A percentile compares a stretch with the other conserved stretches of the same genome.
These are phyloP conservation scores for Nasonia longicornis DNA, from an alignment of 1,140 invertebrate species.

Conservation along the genomic window DNA sequence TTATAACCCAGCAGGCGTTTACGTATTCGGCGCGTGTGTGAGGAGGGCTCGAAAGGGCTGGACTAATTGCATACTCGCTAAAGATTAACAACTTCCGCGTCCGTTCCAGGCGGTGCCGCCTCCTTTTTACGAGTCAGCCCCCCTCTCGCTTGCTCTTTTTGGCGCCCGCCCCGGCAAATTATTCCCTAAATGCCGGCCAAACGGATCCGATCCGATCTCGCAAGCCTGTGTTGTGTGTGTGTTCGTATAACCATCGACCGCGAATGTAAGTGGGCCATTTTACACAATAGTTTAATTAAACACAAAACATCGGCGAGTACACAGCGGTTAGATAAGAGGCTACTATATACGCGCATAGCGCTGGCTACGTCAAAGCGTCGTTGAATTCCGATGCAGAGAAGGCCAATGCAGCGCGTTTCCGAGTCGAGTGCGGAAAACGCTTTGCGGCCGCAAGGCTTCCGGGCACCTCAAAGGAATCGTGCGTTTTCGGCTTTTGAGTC, in stretches of 20 bases:
- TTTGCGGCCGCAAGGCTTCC: conserved; percentile 30
- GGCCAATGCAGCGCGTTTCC: background rate
- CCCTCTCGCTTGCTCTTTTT: conserved; percentile 19
- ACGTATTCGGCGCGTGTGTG: background rate
- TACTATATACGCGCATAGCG: no score
- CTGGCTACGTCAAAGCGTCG: background rate
- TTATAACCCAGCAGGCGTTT: background rate
- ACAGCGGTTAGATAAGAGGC: background rate
- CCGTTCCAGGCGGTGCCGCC: conserved; percentile 29
- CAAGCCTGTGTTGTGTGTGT: background rate
- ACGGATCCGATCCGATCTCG: conserved; percentile 26
- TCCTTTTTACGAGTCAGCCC: conserved; percentile 45
- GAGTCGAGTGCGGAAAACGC: conserved; percentile 25
- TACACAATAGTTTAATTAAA: no score
- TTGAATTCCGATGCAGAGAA: background rate
- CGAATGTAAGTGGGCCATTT: no score
- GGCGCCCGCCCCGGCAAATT: conserved; percentile 7
- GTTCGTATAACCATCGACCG: no score
- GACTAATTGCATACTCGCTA: conserved; percentile 52
- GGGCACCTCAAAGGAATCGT: conserved; percentile 38
- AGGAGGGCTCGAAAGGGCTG: conserved; percentile 26
- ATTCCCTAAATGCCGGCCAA: conserved; percentile 16
- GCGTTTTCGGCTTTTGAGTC: conserved; percentile 31
- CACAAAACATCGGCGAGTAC: no score
- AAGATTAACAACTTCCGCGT: conserved; percentile 53